A percentile compares a stretch with the other conserved stretches of the same genome.
Evolutionary conservation across 2,888 invertebrate genomes (phyloP).

Genomic region (Agrotis exclamationis): DNA sequence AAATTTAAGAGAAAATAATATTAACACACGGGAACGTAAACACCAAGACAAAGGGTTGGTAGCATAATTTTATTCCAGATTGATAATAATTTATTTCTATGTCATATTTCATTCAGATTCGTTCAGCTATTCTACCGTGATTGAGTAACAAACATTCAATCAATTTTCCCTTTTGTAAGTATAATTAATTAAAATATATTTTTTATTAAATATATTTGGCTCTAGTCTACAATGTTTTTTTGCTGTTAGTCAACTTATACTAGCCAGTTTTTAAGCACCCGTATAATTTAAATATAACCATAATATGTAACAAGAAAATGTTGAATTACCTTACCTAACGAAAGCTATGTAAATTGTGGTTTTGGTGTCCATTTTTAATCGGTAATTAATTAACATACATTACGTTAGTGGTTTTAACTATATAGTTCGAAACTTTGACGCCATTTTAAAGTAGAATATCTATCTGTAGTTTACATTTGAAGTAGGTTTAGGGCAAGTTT

Average conservation of each 20-base stretch:
- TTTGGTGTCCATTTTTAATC: conserved; percentile 24
- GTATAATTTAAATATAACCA: conserved; percentile 60
- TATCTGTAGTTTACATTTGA: neutral
- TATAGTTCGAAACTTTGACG: conserved; percentile 10
- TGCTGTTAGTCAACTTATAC: conserved; percentile 3
- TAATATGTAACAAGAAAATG: conserved; percentile 44
- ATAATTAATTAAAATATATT: too few species aligned
- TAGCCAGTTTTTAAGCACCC: neutral
- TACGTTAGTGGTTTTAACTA: conserved; percentile 16
- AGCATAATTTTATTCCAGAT: too few species aligned
- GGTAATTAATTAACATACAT: conserved; percentile 48
- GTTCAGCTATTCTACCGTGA: too few species aligned
- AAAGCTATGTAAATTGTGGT: conserved; percentile 33
- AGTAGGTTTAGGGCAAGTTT: neutral
- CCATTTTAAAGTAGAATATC: neutral
- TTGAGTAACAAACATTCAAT: too few species aligned
- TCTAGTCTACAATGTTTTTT: neutral
- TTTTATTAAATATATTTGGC: neutral
- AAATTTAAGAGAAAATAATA: too few species aligned
- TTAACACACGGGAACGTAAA: too few species aligned
- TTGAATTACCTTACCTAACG: conserved; percentile 49
- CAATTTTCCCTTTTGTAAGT: too few species aligned
- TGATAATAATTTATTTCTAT: too few species aligned
- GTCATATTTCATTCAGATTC: too few species aligned
- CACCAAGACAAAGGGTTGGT: too few species aligned